phyloP scores from a whole-genome alignment of 2,113 vertebrate species.

The Anolis sagrei region DNA sequence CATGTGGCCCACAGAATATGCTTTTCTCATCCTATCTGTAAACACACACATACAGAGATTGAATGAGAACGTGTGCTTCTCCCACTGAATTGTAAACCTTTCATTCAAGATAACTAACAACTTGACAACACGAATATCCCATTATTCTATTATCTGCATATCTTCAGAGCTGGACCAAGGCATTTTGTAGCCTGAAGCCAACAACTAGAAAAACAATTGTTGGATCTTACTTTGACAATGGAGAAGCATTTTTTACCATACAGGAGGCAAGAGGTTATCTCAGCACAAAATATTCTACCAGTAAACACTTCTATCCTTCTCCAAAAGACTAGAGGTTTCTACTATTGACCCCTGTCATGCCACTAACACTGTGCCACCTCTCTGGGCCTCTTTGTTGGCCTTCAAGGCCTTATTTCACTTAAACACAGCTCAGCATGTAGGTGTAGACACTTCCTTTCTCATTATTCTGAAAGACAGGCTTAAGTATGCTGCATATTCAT shows the following conservation, averaged over 20 bases:
- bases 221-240: background rate
- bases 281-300: background rate
- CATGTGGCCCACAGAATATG: background rate
- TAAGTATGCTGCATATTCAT: slow-evolving; percentile 38
- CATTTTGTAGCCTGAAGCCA: too few species aligned
- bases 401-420: background rate
- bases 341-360: too few species aligned
- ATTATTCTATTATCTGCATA: background rate
- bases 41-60: background rate
- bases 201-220: background rate
- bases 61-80: too few species aligned
- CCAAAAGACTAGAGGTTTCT: too few species aligned
- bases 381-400: background rate
- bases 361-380: background rate
- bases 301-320: too few species aligned
- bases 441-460: slow-evolving; percentile 9
- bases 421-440: background rate
- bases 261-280: background rate
- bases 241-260: background rate
- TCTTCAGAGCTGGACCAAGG: background rate
- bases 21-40: background rate
- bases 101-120: background rate
- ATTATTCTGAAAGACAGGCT: slow-evolving; percentile 39
- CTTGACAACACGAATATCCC: background rate
- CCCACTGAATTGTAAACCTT: background rate